These are phyloP conservation scores for Columba livia DNA, from an alignment of 2,113 vertebrate species.

Conservation along the genomic window DNA sequence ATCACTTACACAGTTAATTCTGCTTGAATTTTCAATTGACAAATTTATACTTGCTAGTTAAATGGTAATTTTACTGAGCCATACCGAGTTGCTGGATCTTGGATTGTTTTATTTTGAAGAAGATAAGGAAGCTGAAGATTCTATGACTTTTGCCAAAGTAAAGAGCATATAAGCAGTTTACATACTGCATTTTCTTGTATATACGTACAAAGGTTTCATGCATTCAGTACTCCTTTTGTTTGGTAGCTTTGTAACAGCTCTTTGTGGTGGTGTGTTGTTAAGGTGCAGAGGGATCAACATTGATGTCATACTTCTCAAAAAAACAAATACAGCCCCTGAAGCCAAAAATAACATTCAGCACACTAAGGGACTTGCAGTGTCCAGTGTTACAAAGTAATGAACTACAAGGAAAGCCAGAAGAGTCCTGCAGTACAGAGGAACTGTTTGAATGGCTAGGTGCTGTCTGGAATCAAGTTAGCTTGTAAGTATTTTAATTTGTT, in stretches of 20 bases:
- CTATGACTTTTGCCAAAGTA: background rate
- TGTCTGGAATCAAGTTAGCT: slow-evolving; percentile 69
- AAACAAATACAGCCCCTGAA: slow-evolving; percentile 77
- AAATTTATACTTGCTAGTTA: background rate
- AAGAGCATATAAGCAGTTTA: background rate
- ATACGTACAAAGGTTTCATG: background rate
- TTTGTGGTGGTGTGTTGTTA: slow-evolving; percentile 55
- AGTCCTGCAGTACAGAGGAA: slow-evolving; percentile 76
- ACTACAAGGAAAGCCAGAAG: slow-evolving; percentile 65
- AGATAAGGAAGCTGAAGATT: background rate
- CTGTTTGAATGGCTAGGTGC: slow-evolving; percentile 93
- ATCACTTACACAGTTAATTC: background rate
- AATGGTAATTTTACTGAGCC: background rate
- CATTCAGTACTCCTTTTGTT: background rate
- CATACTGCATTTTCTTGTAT: background rate
- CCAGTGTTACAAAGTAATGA: slow-evolving; percentile 73
- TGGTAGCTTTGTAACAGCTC: background rate
- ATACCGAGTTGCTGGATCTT: background rate
- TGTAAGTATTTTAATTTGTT: slow-evolving; percentile 74
- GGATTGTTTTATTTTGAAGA: background rate
- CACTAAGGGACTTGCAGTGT: slow-evolving; percentile 73
- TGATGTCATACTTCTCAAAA: slow-evolving; percentile 81
- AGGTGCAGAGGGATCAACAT: slow-evolving; percentile 69
- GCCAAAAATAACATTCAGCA: slow-evolving; percentile 71
- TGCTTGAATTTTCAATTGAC: background rate